phyloP scores from a whole-genome alignment of 2,888 invertebrate species.

The Mellilla xanthometata region DNA sequence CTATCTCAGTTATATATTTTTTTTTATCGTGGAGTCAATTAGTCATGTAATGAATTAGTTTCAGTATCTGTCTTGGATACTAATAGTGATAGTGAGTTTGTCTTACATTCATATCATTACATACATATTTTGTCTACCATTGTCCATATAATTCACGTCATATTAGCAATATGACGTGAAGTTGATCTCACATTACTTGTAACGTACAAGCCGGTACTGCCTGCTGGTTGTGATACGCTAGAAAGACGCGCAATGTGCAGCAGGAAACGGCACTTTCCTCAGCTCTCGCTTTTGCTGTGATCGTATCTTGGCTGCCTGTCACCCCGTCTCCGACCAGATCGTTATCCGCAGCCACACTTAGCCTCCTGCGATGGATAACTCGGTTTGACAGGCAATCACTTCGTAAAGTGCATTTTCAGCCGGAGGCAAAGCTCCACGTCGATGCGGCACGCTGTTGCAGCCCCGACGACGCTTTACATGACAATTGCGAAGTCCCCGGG shows the following conservation, averaged over 20 bases:
- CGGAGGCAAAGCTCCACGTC: slow-evolving; percentile 59
- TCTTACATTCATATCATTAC: too few relatives aligned
- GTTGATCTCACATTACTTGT: too few relatives aligned
- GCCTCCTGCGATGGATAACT: slow-evolving; percentile 62
- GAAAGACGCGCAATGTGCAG: slow-evolving; percentile 38
- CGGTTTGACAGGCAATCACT: slow-evolving; percentile 74
- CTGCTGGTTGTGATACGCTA: slow-evolving; percentile 23
- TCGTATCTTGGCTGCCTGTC: slow-evolving; percentile 43
- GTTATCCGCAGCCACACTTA: slow-evolving; percentile 66
- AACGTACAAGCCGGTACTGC: too few relatives aligned
- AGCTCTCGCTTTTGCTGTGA: slow-evolving; percentile 45
- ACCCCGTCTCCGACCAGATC: slow-evolving; percentile 53
- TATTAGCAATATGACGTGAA: too few relatives aligned
- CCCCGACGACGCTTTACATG: slow-evolving; percentile 70
- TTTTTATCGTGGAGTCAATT: too few relatives aligned
- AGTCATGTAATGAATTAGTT: too few relatives aligned
- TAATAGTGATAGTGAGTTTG: too few relatives aligned
- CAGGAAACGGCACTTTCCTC: slow-evolving; percentile 40
- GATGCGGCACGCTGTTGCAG: slow-evolving; percentile 53
- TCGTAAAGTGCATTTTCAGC: slow-evolving; percentile 78
- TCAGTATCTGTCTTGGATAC: too few relatives aligned
- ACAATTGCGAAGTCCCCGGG: slow-evolving; percentile 73
- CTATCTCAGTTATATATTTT: too few relatives aligned
- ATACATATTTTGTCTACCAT: too few relatives aligned
- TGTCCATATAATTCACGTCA: too few relatives aligned